A percentile compares a stretch with the other conserved stretches of the same genome.
Conservation (phyloP, 2,113 vertebrate species). For the Triplophysa dalaica region DNA sequence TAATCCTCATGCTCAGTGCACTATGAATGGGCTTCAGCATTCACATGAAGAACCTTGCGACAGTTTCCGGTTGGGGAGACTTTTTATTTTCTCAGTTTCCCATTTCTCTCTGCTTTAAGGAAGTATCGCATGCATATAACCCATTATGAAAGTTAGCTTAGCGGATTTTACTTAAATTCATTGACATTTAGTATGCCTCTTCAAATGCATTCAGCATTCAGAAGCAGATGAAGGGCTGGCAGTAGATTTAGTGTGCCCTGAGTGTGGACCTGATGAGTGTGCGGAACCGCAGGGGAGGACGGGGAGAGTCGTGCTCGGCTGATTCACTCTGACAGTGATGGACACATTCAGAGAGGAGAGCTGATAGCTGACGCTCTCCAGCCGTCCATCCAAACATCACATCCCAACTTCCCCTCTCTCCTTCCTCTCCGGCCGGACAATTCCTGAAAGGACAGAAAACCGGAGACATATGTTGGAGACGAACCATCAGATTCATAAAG, state of each 20-base stretch:
- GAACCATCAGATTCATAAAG: slow-evolving; percentile 9
- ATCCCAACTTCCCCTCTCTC: not conserved
- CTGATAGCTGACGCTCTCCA: slow-evolving; percentile 66
- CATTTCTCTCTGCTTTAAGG: too few species aligned
- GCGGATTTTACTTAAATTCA: not conserved
- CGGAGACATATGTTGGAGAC: slow-evolving; percentile 57
- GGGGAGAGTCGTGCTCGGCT: slow-evolving; percentile 71
- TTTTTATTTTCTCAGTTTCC: too few species aligned
- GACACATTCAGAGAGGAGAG: slow-evolving; percentile 74
- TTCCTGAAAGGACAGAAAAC: slow-evolving; percentile 71
- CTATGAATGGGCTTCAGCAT: not conserved
- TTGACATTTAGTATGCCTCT: not conserved
- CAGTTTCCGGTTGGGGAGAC: too few species aligned
- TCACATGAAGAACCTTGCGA: too few species aligned
- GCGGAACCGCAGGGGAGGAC: slow-evolving; percentile 65
- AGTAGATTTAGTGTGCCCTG: not conserved
- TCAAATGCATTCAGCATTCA: not conserved
- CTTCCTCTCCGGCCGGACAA: slow-evolving; percentile 70
- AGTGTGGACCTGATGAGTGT: not conserved
- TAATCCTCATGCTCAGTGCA: not conserved
- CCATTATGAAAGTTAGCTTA: not conserved
- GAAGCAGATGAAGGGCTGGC: not conserved
- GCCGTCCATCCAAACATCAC: not conserved
- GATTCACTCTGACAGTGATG: slow-evolving; percentile 76
- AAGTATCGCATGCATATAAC: too few species aligned